Evolutionary conservation across 2,113 vertebrate species (phyloP).

Genomic region (Poecile atricapillus): DNA sequence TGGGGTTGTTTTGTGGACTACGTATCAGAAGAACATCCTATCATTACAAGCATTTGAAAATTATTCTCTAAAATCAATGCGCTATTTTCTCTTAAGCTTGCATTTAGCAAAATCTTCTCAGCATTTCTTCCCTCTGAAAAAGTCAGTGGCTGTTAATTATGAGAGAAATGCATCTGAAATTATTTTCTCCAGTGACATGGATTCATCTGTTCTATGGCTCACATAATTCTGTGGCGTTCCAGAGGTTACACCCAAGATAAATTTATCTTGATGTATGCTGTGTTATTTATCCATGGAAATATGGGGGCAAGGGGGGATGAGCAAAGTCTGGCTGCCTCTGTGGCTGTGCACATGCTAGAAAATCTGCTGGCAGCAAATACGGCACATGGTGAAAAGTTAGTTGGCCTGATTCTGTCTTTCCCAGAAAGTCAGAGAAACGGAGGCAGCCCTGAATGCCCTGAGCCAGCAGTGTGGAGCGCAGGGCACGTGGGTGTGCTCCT

Average conservation of each 20-base stretch:
- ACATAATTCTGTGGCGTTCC: not conserved
- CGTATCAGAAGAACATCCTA: not conserved
- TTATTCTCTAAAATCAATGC: not conserved
- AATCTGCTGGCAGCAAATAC: not conserved
- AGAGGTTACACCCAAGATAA: not conserved
- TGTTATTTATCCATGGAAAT: not conserved
- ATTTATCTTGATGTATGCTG: not conserved
- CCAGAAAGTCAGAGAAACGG: not conserved
- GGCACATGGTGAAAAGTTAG: not conserved
- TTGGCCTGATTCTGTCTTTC: conserved; percentile 57
- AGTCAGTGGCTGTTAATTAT: not conserved
- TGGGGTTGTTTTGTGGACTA: not conserved
- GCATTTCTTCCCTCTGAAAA: not conserved
- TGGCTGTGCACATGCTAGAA: not conserved
- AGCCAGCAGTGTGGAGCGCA: fast-evolving
- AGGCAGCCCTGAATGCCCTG: not conserved
- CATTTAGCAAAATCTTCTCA: not conserved
- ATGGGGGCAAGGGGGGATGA: fast-evolving
- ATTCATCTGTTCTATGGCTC: not conserved
- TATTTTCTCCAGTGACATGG: not conserved
- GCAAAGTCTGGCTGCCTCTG: not conserved
- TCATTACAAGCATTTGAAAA: conserved; percentile 22
- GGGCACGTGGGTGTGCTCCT: not conserved
- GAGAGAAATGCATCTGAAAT: not conserved
- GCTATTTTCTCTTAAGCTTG: not conserved